These are phyloP conservation scores for Falco rusticolus DNA, from an alignment of 2,797 vertebrate species.

Conservation along the genomic window DNA sequence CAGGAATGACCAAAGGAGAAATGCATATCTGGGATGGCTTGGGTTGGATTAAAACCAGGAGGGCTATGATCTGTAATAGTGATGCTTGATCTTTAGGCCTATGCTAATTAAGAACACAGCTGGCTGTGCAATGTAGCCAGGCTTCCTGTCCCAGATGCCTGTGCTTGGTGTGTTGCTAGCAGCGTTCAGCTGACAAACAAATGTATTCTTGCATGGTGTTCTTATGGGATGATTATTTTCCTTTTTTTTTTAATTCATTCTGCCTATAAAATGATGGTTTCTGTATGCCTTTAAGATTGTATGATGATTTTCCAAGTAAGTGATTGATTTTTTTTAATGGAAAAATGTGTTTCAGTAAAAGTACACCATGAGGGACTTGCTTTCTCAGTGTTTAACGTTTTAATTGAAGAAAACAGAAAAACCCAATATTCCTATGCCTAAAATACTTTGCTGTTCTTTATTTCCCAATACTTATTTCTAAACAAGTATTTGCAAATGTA, in stretches of 20 bases:
- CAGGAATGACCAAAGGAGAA: background rate
- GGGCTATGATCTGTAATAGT: rapidly evolving
- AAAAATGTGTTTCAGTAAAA: background rate
- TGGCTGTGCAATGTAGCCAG: background rate
- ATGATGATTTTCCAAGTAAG: background rate
- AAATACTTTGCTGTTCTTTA: background rate
- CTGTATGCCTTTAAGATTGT: too few species aligned
- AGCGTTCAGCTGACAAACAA: background rate
- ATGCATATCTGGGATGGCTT: background rate
- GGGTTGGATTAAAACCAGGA: background rate
- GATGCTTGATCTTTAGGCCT: background rate
- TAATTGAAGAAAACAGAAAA: background rate
- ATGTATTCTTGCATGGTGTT: too few species aligned
- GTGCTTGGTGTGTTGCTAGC: too few species aligned
- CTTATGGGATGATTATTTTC: background rate
- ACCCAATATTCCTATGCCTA: background rate
- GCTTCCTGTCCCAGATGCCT: background rate
- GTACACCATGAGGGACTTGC: too few species aligned
- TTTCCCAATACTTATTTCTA: too few species aligned
- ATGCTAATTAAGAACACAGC: background rate
- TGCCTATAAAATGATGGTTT: background rate
- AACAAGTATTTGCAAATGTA: too few species aligned
- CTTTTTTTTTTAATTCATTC: background rate
- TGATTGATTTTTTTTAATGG: background rate
- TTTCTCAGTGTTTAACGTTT: background rate